Base-by-base conservation (phyloP, 2,113 vertebrate species). In the Sorex fumeus region DNA sequence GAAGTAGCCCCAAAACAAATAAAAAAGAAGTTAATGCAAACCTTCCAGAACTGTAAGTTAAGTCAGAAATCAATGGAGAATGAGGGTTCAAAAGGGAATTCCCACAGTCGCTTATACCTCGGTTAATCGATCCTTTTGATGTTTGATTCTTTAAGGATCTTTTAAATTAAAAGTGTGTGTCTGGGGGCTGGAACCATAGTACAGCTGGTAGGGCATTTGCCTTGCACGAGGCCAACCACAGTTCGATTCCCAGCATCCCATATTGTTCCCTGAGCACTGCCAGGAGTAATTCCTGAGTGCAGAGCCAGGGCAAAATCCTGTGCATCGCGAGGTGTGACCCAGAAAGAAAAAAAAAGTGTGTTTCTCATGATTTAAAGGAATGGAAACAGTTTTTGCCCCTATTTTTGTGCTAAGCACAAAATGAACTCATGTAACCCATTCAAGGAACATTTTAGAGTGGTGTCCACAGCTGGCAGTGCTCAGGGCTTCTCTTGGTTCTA, bases 301-400 rank as follows among this genome's bases (percentile, higher is more conserved):
- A n/a, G n/a, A n/a, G n/a, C n/a, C n/a, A n/a, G n/a, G n/a, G n/a
- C n/a, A n/a, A n/a, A n/a, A n/a, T n/a, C n/a, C n/a, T n/a, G n/a
- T n/a, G n/a, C n/a, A n/a, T n/a, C n/a, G n/a, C n/a, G n/a, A n/a
- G n/a, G n/a, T n/a, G n/a, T n/a, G n/a, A n/a, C n/a, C n/a, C n/a
- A n/a, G n/a, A n/a, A n/a, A n/a, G n/a, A n/a, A n/a, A n/a, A n/a
- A n/a, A n/a, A n/a, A n/a, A n/a, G n/a, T n/a, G n/a, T 69, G 53
- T 28, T n/a, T 92, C 50, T 47, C 10, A 90, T 71, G 69, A 30
- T 53, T 72, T 87, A 92, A 80, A n/a, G 27, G 12, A 60, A 70
- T 4, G 19, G 57, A 72, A 25, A 40, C 32, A 67, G 80, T 28
- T n/a, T 90, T 16, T 66, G 62, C 8, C 53, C 30, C 40, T 81